Conservation (phyloP, 2,888 invertebrate genomes). For the Trilocha varians region DNA sequence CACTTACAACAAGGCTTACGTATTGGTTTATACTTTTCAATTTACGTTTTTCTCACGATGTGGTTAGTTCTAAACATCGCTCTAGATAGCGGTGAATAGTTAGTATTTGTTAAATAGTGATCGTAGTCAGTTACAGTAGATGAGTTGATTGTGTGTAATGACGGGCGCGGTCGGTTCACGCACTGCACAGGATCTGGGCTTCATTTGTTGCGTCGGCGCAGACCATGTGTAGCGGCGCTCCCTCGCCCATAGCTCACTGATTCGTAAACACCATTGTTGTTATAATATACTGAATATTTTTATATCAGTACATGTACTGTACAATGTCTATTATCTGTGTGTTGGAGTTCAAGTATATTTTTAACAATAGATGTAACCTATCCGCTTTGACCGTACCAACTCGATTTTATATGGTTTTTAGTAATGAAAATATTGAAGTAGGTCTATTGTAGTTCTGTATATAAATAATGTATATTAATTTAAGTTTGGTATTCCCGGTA, state of each 20-base stretch:
- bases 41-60: too few species aligned
- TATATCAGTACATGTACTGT: background rate
- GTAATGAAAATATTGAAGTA: too few species aligned
- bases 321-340: background rate
- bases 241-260: constrained; percentile 16
- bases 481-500: too few species aligned
- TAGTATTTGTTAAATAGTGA: background rate
- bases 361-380: too few species aligned
- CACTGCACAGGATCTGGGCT: constrained; percentile 67
- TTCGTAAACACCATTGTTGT: background rate
- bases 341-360: background rate
- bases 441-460: too few species aligned
- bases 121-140: constrained; percentile 7
- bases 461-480: too few species aligned
- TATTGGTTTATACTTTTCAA: too few species aligned
- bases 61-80: too few species aligned
- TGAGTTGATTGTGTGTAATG: constrained; percentile 31
- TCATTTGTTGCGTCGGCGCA: constrained; percentile 57
- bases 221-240: constrained; percentile 49
- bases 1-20: too few species aligned
- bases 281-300: background rate
- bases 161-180: constrained; percentile 51
- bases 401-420: too few species aligned
- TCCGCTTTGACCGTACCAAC: too few species aligned
- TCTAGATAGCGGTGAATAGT: background rate